phyloP scores from a whole-genome alignment of 1,140 invertebrate species.

The Drosophila melanica region DNA sequence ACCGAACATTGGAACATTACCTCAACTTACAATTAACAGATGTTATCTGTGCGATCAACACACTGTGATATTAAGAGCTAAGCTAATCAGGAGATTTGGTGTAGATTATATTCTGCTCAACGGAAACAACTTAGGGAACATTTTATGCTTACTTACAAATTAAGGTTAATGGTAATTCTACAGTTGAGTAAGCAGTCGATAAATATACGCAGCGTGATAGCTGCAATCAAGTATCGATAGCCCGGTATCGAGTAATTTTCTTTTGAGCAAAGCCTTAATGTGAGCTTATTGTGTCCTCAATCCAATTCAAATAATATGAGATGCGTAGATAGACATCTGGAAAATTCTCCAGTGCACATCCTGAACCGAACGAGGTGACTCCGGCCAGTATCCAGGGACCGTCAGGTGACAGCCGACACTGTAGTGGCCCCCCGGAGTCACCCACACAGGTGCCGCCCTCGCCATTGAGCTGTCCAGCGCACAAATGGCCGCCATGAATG shows the following conservation, averaged over 20 bases:
- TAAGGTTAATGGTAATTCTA: constrained; percentile 59
- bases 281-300: constrained; percentile 86
- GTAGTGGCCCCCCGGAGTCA: constrained; percentile 93
- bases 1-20: constrained; percentile 18
- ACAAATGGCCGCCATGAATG: constrained; percentile 92
- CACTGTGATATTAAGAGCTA: constrained; percentile 75
- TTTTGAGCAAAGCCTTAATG: constrained; percentile 46
- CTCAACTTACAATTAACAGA: constrained; percentile 40
- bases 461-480: constrained; percentile 93
- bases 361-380: constrained; percentile 95
- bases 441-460: constrained; percentile 94
- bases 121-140: constrained; percentile 79
- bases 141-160: constrained; percentile 62
- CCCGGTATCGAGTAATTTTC: neutral
- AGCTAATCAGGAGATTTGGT: constrained; percentile 59
- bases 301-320: constrained; percentile 94
- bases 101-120: constrained; percentile 74
- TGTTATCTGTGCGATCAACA: neutral
- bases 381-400: constrained; percentile 94
- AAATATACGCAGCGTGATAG: constrained; percentile 59
- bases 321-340: constrained; percentile 94
- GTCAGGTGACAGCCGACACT: constrained; percentile 88
- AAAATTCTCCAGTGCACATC: constrained; percentile 92
- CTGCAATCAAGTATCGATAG: constrained; percentile 11
- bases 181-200: constrained; percentile 54